Evolutionary conservation across 2,888 invertebrate species (phyloP), one percentile per base, ranked within the genome.

Genomic region (Megalurothrips usitatus): DNA sequence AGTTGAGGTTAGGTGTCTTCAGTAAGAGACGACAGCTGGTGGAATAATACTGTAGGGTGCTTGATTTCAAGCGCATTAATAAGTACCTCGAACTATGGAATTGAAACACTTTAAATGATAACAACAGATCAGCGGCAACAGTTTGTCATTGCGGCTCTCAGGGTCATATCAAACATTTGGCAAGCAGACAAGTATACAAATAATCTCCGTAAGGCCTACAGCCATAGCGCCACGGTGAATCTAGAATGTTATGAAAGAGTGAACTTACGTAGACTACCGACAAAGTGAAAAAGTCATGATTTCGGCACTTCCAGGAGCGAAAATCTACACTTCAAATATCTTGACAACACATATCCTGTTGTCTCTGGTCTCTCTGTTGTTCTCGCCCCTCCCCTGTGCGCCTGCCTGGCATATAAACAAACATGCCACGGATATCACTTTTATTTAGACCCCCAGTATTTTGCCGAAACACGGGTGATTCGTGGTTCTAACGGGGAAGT

Each of bases 131-230:
- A 1, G 17, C 6, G 58, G 19, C 6, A 58, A 58, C 26, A 75
- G 12, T 26, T 26, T 75, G 68, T 75, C 68, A 75, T 75, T 75
- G 68, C 26, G 26, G 68, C 68, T 26, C 23, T 26, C 68, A 75
- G 68, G 68, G 68, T 75, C 68, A 75, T 75, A 26, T 26, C 23
- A 26, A 75, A 12, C 68, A 75, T 75, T 75, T 75, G 68, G 68
- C 68, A 75, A 75, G 68, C 68, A 75, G 68, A 75, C 68, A 75
- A 75, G 12, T 26, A 75, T 17, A n/a, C n/a, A 17, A 6, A 58
- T 58, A 58, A 6, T 58, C 11, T 58, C n/a, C 34, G 34, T 43
- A 43, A 43, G 34, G 34, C 34, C 34, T 43, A 43, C 3, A 43
- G 34, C 34, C 6, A 43, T 2, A 43, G 34, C 34, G 34, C 6